Evolutionary conservation across 2,797 vertebrate genomes (phyloP), one percentile per base, ranked within the genome.

Genomic region (Rhabdomys pumilio): DNA sequence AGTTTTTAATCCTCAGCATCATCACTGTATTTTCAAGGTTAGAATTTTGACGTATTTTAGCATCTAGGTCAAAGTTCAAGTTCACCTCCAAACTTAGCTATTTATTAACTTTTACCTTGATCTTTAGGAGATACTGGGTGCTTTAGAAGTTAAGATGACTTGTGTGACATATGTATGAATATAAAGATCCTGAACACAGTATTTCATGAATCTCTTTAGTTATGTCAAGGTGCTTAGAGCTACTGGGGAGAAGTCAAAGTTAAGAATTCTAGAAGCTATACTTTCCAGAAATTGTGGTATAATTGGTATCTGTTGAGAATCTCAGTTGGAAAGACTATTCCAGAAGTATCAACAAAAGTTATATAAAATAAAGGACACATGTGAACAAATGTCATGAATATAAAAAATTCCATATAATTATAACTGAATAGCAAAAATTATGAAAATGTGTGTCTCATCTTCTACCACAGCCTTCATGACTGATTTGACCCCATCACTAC

Each of bases 1-100:
- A 38, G 59, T 50, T 57, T 97, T 98, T 98, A 94, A 96, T 98
- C 69, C 96, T 69, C 88, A 89, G 72, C 63, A 89, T 67, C 63
- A 93, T 96, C 97, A 97, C 93, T 89, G 97, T 93, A 50, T 97
- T 92, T 94, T 96, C 95, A 93, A 94, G 50, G 55, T 67, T 61
- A 17, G 22, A 44, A 12, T 53, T 59, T 59, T 59, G 26, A 73
- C 93, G 29, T 59, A 61, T 4, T 72, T 61, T 92, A 55, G 3
- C 53, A 83, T 8, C 34, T 79, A 67, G 1, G 13, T 90, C 72
- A 47, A 8, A 22, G 11, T 93, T 93, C 50, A 94, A 53, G 3
- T 72, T 94, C 19, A 67, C 57, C 50, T 93, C 72, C 31, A 47
- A n/a, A 31, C 2, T 22, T 65, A 73, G 17, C 17, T 91, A 38